Base-by-base conservation (phyloP, 2,113 vertebrate genomes). In the Myotis davidii region DNA sequence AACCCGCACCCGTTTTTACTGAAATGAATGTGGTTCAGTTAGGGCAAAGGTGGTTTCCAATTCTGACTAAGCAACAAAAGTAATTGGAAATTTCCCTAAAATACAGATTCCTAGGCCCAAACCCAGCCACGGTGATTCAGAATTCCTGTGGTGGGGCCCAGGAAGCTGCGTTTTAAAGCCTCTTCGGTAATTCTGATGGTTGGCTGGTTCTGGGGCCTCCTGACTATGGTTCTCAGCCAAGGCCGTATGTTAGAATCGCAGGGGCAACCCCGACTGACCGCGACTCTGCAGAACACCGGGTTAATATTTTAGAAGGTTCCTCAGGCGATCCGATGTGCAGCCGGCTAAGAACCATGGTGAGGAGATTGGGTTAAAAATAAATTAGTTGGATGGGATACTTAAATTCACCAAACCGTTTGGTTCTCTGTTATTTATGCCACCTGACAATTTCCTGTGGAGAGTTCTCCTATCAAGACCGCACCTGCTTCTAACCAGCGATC, bases 61-160 rank as follows among this genome's bases (percentile, higher is more conserved):
- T 90, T 94, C 52, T 32, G n/a, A 85, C 21, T n/a, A 27, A 70
- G 61, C 37, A 70, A 83, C 48, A 85, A 94, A 50, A 88, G 78
- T 29, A 61, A 18, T 3, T 14, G 25, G 39, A 59, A 83, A 79
- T 76, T 3, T 29, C 59, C 56, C 10, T 25, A 73, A 95, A 77
- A 81, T 64, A 86, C 34, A 54, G 37, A 59, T 85, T 84, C 23
- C 52, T 67, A 77, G 59, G 52, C 25, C 54, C 10, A 82, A 90
- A 52, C 7, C 34, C 25, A 61, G 56, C 17, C 9, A 29, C 23
- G 52, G 0, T 3, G 45, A 77, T 34, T 42, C 32, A 45, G 32
- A 74, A 50, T 90, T 39, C 70, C 52, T 82, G 20, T 23, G 7
- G 37, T 5, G 27, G 27, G 21, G 25, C 39, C 5, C 23, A 42